A percentile compares a stretch with the other conserved stretches of the same genome.
phyloP scores from a whole-genome alignment of 2,113 vertebrate genomes.

The Hyaena hyaena region DNA sequence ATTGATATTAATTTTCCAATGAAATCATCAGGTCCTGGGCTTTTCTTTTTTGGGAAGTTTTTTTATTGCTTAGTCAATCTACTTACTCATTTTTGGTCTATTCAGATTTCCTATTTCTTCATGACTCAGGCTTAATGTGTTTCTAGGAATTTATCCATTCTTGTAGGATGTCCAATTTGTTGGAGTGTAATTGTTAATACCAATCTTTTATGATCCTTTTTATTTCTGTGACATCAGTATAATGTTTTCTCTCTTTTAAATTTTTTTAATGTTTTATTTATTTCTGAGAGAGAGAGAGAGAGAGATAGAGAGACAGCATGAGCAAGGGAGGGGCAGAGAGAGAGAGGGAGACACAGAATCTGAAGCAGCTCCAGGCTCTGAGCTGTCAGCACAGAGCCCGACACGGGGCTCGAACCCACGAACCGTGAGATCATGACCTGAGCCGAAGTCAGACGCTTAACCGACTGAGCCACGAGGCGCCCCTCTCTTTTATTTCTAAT shows the following conservation, averaged over 20 bases:
- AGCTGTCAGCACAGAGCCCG: too few species aligned
- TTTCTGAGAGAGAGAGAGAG: too few species aligned
- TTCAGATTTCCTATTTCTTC: slow-evolving; percentile 9
- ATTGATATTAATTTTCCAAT: neutral
- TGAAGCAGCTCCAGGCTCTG: too few species aligned
- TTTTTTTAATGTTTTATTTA: too few species aligned
- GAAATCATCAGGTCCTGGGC: neutral
- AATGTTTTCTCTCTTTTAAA: neutral
- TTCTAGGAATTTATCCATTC: neutral
- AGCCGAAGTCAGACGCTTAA: too few species aligned
- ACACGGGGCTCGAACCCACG: too few species aligned
- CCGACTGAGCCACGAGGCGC: too few species aligned
- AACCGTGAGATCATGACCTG: too few species aligned
- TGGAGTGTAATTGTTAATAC: neutral
- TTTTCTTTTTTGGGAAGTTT: neutral
- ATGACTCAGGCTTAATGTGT: neutral
- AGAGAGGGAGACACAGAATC: too few species aligned
- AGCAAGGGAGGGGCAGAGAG: too few species aligned
- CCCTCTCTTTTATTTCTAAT: neutral
- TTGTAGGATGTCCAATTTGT: neutral
- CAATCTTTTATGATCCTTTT: neutral
- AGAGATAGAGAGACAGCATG: too few species aligned
- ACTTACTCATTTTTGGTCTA: neutral
- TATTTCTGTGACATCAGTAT: neutral
- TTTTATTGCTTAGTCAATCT: neutral